Percentiles rank a stretch among this genome's conserved stretches.
phyloP scores from a whole-genome alignment of 1,140 invertebrate genomes.

The Lepidurus packardi region DNA sequence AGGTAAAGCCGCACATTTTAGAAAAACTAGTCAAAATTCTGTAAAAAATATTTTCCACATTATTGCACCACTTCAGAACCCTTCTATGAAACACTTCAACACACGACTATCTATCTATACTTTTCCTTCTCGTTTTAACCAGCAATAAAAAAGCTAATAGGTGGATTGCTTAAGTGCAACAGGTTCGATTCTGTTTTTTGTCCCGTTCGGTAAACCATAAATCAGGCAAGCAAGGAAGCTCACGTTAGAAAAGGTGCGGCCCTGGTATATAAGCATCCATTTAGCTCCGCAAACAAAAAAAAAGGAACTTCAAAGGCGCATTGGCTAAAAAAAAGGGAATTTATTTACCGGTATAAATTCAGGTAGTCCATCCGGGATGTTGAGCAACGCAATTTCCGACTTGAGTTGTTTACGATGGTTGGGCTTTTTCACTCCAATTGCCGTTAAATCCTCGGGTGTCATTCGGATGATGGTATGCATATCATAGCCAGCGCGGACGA shows the following conservation, averaged over 20 bases:
- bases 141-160: conserved; percentile 1
- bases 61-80: background rate
- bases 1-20: background rate
- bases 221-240: conserved; percentile 21
- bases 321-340: background rate
- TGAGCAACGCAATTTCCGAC: conserved; percentile 89
- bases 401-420: conserved; percentile 93
- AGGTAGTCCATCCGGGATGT: conserved; percentile 85
- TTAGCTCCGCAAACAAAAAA: background rate
- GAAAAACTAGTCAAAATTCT: background rate
- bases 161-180: background rate
- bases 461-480: conserved; percentile 93
- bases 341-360: conserved; percentile 81
- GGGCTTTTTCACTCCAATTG: conserved; percentile 92
- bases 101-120: background rate
- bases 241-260: background rate
- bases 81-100: background rate
- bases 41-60: too few relatives aligned
- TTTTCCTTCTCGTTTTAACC: background rate
- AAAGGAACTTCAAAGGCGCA: conserved; percentile 22
- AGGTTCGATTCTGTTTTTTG: conserved; percentile 14
- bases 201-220: background rate
- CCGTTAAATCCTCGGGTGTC: conserved; percentile 85
- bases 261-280: conserved; percentile 1
- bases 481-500: conserved; percentile 93